Base-by-base conservation (phyloP, 2,888 invertebrate genomes). In the Drosophila nigritarsus region DNA sequence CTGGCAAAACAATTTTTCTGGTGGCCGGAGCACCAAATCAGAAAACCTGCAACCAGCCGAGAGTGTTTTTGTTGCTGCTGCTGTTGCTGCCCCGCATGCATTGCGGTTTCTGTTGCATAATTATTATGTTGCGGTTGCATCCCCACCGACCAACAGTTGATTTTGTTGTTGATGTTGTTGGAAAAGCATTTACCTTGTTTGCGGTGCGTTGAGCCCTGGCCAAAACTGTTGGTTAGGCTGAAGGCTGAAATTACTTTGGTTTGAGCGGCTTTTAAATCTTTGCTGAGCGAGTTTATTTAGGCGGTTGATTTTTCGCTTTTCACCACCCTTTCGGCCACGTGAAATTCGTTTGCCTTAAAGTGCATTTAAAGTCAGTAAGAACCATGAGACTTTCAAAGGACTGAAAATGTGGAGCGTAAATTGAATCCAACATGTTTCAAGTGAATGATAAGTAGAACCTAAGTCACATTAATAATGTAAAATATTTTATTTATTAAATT, bases 201-300 rank as follows among this genome's bases (percentile, higher is more conserved):
- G 85, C 74, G 89, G 89, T 84, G 80, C 73, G 82, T 72, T 78
- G 80, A 80, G 82, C 73, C 71, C 87, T 69, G 82, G 73, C 80
- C 87, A 80, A 89, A 89, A 89, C 79, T 83, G 89, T 88, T 87
- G 76, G 66, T 73, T 64, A 66, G 70, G 66, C 78, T 64, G 58
- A 78, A 73, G 73, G 65, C 82, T 83, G 83, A 88, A 88, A 88
- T 84, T 85, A 72, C 82, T 82, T 84, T 85, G 80, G 83, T 80
- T 69, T 70, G 71, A 65, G 82, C 86, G 90, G 91, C 87, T 90
- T 92, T 92, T 92, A 91, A 92, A 90, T 88, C 91, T 88, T 89
- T 81, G 71, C 66, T 58, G 29, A 75, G 82, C 73, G 86, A 87
- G 79, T 88, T 89, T 90, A 89, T 91, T 91, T 90, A 86, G 87